Percentiles rank a stretch among this genome's conserved stretches.
phyloP scores from a whole-genome alignment of 2,888 invertebrate genomes.

The Clunio marinus region DNA sequence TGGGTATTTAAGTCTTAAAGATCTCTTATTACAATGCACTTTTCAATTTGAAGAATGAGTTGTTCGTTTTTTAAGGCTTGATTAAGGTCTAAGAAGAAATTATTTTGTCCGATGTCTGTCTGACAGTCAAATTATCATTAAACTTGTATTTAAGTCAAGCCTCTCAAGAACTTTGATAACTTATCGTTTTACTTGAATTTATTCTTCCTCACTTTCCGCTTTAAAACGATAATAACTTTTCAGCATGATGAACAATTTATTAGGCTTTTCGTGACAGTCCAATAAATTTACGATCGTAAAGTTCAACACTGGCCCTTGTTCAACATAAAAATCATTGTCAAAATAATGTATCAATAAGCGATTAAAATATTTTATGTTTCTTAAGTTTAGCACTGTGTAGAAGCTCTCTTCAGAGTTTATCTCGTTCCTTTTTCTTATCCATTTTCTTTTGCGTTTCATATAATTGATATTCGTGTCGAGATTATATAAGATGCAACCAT shows the following conservation, averaged over 20 bases:
- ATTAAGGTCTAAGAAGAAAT: too few species aligned
- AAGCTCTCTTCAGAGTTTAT: constrained; percentile 1
- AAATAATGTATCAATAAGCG: constrained; percentile 14
- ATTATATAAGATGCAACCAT: constrained; percentile 7
- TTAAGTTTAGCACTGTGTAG: not conserved
- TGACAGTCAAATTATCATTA: not conserved
- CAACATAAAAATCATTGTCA: constrained; percentile 21
- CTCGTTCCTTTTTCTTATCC: constrained; percentile 4
- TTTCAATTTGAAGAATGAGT: not conserved
- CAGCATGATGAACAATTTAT: constrained; percentile 15
- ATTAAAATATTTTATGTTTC: not conserved
- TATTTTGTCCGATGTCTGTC: too few species aligned
- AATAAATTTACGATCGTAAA: constrained; percentile 4
- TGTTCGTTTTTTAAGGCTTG: too few species aligned
- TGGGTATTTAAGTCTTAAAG: not conserved
- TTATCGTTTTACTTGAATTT: too few species aligned
- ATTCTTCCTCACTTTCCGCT: not conserved
- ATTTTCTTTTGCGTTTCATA: constrained; percentile 24
- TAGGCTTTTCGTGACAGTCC: constrained; percentile 8
- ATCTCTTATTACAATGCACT: constrained; percentile 17
- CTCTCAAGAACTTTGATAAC: too few species aligned
- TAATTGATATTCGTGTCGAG: constrained; percentile 20
- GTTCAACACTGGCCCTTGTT: constrained; percentile 4
- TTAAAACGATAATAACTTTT: not conserved
- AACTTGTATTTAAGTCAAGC: not conserved